These are phyloP conservation scores for Campodea augens DNA, from an alignment of 1,140 invertebrate genomes.

Conservation along the genomic window DNA sequence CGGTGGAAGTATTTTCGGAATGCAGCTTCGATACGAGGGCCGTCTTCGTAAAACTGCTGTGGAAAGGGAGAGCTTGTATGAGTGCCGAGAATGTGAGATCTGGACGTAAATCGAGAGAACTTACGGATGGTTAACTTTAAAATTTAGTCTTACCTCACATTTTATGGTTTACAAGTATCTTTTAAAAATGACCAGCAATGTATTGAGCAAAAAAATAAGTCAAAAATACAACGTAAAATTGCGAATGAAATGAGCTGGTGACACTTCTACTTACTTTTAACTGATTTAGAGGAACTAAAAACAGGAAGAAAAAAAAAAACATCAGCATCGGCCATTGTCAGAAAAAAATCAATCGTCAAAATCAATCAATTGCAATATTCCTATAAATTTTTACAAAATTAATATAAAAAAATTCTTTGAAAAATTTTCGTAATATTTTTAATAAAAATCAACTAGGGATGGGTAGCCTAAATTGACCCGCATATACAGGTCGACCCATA, in stretches of 20 bases:
- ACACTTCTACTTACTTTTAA: too few relatives aligned
- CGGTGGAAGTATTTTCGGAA: conserved; percentile 88
- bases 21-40: conserved; percentile 90
- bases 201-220: neutral
- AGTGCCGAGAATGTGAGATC: neutral
- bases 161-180: conserved; percentile 16
- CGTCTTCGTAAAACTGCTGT: conserved; percentile 81
- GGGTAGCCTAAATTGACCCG: too few relatives aligned
- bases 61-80: conserved; percentile 17
- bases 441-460: too few relatives aligned
- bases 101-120: neutral
- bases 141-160: neutral
- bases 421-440: too few relatives aligned
- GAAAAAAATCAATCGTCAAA: too few relatives aligned
- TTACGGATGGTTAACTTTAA: neutral
- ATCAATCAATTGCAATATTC: too few relatives aligned
- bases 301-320: too few relatives aligned
- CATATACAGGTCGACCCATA: too few relatives aligned
- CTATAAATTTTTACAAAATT: too few relatives aligned
- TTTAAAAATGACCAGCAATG: conserved; percentile 11
- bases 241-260: conserved; percentile 3
- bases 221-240: neutral
- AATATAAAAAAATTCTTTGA: too few relatives aligned
- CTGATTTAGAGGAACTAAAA: too few relatives aligned
- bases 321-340: too few relatives aligned